Percentiles rank a stretch among this genome's conserved stretches.
Conservation (phyloP, 1,140 invertebrate genomes). For the Apis dorsata region DNA sequence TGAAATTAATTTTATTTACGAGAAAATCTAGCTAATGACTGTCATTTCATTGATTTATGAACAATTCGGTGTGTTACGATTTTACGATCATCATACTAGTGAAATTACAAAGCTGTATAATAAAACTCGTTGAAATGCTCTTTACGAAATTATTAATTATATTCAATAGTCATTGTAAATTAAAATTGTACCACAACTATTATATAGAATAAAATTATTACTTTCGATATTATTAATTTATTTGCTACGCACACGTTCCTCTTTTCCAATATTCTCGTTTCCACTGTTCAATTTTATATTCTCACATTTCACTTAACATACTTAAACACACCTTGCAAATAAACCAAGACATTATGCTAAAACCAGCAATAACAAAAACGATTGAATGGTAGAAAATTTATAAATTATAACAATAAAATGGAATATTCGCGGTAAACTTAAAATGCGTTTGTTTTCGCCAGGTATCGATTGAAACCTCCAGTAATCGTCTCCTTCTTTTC, state of each 20-base stretch:
- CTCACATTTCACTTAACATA: background rate
- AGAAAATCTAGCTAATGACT: conserved; percentile 4
- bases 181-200: background rate
- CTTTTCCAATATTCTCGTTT: too few relatives aligned
- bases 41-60: conserved; percentile 1
- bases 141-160: background rate
- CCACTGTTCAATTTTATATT: too few relatives aligned
- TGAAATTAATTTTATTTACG: conserved; percentile 17
- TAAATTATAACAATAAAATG: background rate
- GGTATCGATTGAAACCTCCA: background rate
- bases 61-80: background rate
- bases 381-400: background rate
- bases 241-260: too few relatives aligned
- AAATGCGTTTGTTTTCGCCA: background rate
- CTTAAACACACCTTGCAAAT: background rate
- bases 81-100: background rate
- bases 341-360: background rate
- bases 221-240: background rate
- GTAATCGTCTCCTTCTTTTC: background rate
- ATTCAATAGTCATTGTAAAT: background rate
- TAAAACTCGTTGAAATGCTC: background rate
- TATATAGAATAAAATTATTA: background rate
- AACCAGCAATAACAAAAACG: too few relatives aligned
- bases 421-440: background rate
- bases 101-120: background rate